Evolutionary conservation across 2,797 vertebrate species (phyloP).

Genomic region (Macropus fuliginosus): DNA sequence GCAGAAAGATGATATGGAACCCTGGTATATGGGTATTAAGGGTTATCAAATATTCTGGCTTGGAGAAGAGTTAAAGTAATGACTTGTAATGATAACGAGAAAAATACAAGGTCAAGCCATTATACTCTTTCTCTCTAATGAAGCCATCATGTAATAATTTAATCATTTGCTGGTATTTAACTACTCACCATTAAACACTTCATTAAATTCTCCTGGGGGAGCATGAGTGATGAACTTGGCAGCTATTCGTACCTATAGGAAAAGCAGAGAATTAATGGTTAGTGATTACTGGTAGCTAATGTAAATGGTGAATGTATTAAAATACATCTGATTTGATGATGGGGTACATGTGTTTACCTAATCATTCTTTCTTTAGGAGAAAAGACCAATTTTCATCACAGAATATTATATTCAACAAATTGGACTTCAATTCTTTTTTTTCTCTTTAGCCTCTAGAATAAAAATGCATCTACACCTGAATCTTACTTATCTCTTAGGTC

Average conservation of each 20-base stretch:
- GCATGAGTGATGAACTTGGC: slow-evolving; percentile 96
- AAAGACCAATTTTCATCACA: slow-evolving; percentile 34
- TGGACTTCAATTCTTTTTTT: neutral
- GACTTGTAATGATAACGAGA: slow-evolving; percentile 38
- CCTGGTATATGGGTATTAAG: neutral
- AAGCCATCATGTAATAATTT: neutral
- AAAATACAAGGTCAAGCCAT: slow-evolving; percentile 26
- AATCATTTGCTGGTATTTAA: slow-evolving; percentile 31
- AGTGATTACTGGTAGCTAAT: slow-evolving; percentile 49
- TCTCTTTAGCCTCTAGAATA: slow-evolving; percentile 9
- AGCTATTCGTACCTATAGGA: slow-evolving; percentile 93
- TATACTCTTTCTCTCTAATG: neutral
- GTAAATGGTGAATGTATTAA: slow-evolving; percentile 7
- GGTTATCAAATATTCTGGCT: neutral
- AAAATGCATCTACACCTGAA: slow-evolving; percentile 31
- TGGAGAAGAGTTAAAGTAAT: slow-evolving; percentile 37
- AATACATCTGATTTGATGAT: neutral
- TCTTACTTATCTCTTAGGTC: slow-evolving; percentile 18
- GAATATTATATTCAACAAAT: neutral
- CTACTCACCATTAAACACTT: slow-evolving; percentile 96
- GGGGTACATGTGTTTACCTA: neutral
- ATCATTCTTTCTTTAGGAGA: neutral
- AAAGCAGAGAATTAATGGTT: slow-evolving; percentile 70
- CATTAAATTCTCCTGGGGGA: slow-evolving; percentile 97
- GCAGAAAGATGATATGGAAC: neutral